A percentile compares a stretch with the other conserved stretches of the same genome.
Conservation (phyloP, 2,113 vertebrate species). For the Spilogale gracilis region DNA sequence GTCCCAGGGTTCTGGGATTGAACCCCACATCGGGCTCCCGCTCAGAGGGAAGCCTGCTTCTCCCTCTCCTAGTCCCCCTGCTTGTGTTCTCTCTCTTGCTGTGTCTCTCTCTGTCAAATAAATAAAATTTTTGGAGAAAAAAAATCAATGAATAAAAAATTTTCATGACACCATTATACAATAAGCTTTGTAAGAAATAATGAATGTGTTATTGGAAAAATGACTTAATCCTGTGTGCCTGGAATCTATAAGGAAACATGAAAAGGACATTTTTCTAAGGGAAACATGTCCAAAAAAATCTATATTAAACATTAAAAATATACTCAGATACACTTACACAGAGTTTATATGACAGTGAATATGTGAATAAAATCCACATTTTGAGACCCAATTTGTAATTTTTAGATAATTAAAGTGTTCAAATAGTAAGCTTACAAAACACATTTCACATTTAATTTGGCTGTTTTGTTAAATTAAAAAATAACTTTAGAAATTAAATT, state of each 20-base stretch:
- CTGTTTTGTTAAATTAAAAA: not conserved
- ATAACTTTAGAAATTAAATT: not conserved
- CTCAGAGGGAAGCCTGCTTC: no score
- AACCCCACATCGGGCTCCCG: rapidly evolving
- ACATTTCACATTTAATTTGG: not conserved
- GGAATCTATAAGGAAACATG: not conserved
- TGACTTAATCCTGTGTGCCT: not conserved
- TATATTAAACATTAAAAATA: not conserved
- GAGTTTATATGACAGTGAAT: not conserved
- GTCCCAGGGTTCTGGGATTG: no score
- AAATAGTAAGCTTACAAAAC: not conserved
- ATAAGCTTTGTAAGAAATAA: not conserved
- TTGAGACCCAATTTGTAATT: not conserved
- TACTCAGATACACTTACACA: not conserved
- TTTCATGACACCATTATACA: not conserved
- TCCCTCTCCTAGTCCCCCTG: no score
- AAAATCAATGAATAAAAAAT: not conserved
- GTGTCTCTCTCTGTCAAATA: no score
- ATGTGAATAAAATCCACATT: not conserved
- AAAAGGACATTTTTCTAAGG: not conserved
- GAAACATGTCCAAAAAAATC: not conserved
- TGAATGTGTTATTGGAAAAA: not conserved
- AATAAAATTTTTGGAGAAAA: not conserved
- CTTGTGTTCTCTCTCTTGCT: no score
- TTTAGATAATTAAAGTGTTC: not conserved